phyloP scores from a whole-genome alignment of 1,140 invertebrate genomes.

The Maniola jurtina region DNA sequence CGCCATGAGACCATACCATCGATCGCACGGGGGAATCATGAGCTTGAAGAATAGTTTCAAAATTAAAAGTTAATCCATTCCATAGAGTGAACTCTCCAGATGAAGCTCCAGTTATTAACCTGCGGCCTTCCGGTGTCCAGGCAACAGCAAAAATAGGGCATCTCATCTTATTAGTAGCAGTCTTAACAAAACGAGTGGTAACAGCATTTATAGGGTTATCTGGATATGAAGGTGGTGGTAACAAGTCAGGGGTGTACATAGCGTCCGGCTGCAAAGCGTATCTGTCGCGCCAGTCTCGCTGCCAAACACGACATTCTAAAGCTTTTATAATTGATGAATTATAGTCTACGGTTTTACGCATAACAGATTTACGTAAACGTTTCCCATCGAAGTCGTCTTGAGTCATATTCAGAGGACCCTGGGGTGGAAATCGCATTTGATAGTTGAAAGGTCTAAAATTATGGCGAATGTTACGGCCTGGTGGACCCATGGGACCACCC shows the following conservation, averaged over 20 bases:
- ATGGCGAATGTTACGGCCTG: slow-evolving; percentile 67
- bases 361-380: slow-evolving; percentile 95
- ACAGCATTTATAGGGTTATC: slow-evolving; percentile 98
- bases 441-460: slow-evolving; percentile 79
- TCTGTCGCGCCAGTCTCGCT: slow-evolving; percentile 92
- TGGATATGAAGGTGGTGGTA: slow-evolving; percentile 92
- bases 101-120: slow-evolving; percentile 98
- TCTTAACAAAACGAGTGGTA: slow-evolving; percentile 97
- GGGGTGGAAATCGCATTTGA: slow-evolving; percentile 78
- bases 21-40: slow-evolving; percentile 98
- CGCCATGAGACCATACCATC: slow-evolving; percentile 99
- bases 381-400: slow-evolving; percentile 97
- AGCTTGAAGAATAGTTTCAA: slow-evolving; percentile 99
- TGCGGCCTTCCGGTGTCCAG: slow-evolving; percentile 99
- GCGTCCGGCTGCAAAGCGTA: slow-evolving; percentile 94
- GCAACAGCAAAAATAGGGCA: slow-evolving; percentile 99
- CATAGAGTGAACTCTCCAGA: slow-evolving; percentile 99
- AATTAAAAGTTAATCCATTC: slow-evolving; percentile 99
- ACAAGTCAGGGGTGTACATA: slow-evolving; percentile 92
- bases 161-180: slow-evolving; percentile 99
- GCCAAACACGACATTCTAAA: slow-evolving; percentile 95
- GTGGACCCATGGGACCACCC: slow-evolving; percentile 59
- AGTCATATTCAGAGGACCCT: slow-evolving; percentile 82
- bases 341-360: slow-evolving; percentile 98
- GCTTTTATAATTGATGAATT: slow-evolving; percentile 97